A percentile compares a stretch with the other conserved stretches of the same genome.
These are phyloP conservation scores for Tetranychus truncatus DNA, from an alignment of 2,888 invertebrate genomes.

Conservation along the genomic window DNA sequence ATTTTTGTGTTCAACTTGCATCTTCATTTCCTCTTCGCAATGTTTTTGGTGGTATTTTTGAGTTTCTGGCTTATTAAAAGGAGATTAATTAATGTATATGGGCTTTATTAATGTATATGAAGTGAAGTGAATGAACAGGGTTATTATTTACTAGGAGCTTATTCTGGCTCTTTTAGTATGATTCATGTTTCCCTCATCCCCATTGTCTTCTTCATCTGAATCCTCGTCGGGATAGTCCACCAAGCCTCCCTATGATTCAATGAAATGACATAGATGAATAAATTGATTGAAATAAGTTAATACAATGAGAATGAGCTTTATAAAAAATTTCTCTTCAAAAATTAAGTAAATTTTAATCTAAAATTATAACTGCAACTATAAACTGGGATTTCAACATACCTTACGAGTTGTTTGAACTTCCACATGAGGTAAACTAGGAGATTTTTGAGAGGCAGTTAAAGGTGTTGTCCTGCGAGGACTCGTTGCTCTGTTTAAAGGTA, in stretches of 20 bases:
- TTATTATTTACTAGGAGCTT: conserved; percentile 9
- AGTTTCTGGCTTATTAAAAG: too few species aligned
- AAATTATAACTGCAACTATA: neutral
- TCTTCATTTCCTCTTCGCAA: too few species aligned
- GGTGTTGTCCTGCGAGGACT: conserved; percentile 20
- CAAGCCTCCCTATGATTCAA: conserved; percentile 47
- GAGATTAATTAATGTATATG: too few species aligned
- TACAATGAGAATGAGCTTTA: too few species aligned
- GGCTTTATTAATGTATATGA: neutral
- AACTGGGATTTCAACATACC: neutral
- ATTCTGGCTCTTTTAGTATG: conserved; percentile 12
- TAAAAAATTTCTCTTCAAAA: too few species aligned
- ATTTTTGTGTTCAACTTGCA: too few species aligned
- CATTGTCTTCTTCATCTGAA: conserved; percentile 76
- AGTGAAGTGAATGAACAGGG: neutral
- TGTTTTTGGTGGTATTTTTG: too few species aligned
- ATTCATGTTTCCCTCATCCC: conserved; percentile 28
- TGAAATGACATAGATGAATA: neutral
- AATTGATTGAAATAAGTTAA: too few species aligned
- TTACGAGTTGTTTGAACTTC: conserved; percentile 14
- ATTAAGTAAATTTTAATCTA: neutral
- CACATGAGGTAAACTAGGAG: conserved; percentile 9
- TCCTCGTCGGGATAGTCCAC: conserved; percentile 87
- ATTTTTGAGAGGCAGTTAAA: conserved; percentile 7
- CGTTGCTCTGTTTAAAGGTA: conserved; percentile 22